Evolutionary conservation across 2,113 vertebrate genomes (phyloP), one percentile per base, ranked within the genome.

Genomic region (Corydoras maculifer): DNA sequence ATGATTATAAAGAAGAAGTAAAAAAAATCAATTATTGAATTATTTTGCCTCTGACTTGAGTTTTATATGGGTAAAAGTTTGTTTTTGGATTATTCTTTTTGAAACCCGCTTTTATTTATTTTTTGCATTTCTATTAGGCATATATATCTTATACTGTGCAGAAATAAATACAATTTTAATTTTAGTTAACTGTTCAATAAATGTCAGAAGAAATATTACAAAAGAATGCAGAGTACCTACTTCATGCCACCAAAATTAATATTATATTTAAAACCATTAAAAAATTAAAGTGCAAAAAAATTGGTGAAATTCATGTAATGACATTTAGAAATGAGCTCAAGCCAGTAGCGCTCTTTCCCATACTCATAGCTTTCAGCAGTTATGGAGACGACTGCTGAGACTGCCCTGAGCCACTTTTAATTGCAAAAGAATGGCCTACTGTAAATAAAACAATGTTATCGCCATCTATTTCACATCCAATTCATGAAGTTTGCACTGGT

Each of bases 381-480:
- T 53, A 10, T 53, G 9, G 11, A 53, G 13, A 55, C 11, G 9
- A n/a, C 54, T 57, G 51, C 9, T 53, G 51, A 14, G 9, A 53
- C 51, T 14, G 10, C 51, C 51, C 9, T 12, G 11, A 10, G 10
- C 13, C 51, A 12, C 10, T 10, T 53, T 53, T 53, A 12, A 53
- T 14, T 53, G 51, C 13, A 12, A 10, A 53, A 53, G 9, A 1
- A 53, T 53, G 10, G 10, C n/a, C 14, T n/a, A 57, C 13, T n/a
- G 13, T 54, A 55, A 58, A 63, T 13, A 74, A 68, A 65, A 54
- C 55, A 77, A 70, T 61, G 60, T 69, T 73, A 74, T 77, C 71
- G 66, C 48, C n/a, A 50, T 62, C 10, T 13, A 32, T 12, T 67
- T 49, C 31, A 35, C 68, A 65, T 43, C 15, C 9, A 32, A 15